Evolutionary conservation across 2,888 invertebrate genomes (phyloP).

Genomic region (Hyalella azteca): DNA sequence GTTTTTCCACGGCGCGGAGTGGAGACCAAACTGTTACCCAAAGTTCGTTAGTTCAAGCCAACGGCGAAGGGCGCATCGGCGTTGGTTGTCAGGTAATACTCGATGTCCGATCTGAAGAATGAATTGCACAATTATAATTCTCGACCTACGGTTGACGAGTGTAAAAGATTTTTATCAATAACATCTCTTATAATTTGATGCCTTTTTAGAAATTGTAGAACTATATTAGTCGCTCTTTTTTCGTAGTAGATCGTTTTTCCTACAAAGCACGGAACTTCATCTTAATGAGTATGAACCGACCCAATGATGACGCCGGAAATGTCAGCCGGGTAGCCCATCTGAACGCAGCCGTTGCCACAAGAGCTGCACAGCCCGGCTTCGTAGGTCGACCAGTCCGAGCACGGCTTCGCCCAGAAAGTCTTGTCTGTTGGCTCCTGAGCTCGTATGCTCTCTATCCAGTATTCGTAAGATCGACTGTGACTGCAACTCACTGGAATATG

Average conservation of each 20-base stretch:
- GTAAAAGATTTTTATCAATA: background rate
- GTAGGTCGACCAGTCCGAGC: slow-evolving; percentile 19
- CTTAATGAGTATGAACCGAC: background rate
- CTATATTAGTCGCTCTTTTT: background rate
- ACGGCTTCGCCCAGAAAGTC: slow-evolving; percentile 28
- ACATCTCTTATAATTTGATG: background rate
- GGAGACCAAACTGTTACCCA: no score
- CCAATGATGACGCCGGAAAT: background rate
- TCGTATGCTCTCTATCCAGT: slow-evolving; percentile 39
- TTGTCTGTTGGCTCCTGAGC: background rate
- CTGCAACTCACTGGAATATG: slow-evolving; percentile 26
- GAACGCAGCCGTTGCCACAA: slow-evolving; percentile 27
- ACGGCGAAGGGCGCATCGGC: background rate
- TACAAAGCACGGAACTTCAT: background rate
- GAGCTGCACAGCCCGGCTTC: background rate
- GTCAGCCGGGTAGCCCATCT: slow-evolving; percentile 38
- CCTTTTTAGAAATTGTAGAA: background rate
- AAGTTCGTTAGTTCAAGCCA: no score
- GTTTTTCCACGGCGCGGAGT: no score
- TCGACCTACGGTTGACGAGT: background rate
- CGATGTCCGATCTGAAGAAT: background rate
- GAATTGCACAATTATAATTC: background rate
- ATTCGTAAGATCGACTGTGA: background rate
- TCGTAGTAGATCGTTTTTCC: background rate
- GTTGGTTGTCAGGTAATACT: slow-evolving; percentile 23